Evolutionary conservation across 37 sponge, comb jelly and placozoan genomes (phyloP), one percentile per base, ranked within the genome.

Genomic region (Geodia barretti): DNA sequence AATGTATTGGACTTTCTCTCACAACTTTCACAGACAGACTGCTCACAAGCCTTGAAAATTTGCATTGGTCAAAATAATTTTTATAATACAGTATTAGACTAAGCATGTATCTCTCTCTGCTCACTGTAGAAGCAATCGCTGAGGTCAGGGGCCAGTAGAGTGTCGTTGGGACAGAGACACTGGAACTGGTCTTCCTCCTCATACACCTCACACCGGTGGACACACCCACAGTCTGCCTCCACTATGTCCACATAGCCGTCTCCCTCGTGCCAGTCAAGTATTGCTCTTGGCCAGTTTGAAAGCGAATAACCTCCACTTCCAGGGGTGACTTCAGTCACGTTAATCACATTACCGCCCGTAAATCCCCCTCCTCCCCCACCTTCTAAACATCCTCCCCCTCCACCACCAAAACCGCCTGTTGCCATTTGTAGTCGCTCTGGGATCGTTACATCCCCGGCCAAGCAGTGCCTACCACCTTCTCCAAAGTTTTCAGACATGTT

Each of bases 201-300:
- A 34, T 74, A 43, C 17, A 89, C 39, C 0, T n/a, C 38, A 71
- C 89, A 89, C 25, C 38, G 39, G 23, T 72, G 31, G 17, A 30
- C 62, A 72, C 89, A 89, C 17, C 73, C 78, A 77, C 89, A 89
- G 79, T 89, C 70, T 1, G 62, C 36, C 4, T 75, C 75, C 11
- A 89, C 65, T 2, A 89, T 74, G 9, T 79, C 72, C 23, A 89
- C 75, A 73, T 89, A 89, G 0, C 89, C 89, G 58, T 78, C 89
- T 28, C 73, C 78, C 35, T 68, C 64, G 24, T 76, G 64, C 39
- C 4, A 2, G 1, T 19, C 25, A 20, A 21, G 5, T n/a, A 42
- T 8, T 40, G 17, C 5, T n/a, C 29, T 30, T 63, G 54, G 1
- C 4, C 26, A 7, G 2, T 38, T 21, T 24, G 42, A 28, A 29